Evolutionary conservation across 2,888 invertebrate species (phyloP).

Genomic region (Octodonta nipae): DNA sequence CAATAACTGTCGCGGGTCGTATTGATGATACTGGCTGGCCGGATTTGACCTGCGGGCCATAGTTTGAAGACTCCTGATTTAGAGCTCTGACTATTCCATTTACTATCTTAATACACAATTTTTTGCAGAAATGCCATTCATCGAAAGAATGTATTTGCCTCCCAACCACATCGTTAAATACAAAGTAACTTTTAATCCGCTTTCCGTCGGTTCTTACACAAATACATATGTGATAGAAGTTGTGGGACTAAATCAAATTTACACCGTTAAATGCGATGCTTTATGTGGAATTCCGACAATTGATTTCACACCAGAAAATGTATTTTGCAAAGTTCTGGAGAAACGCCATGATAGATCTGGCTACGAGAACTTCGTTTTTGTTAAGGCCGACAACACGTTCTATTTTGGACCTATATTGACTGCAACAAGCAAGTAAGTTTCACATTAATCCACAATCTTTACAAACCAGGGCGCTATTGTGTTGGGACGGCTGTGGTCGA

Average conservation of each 20-base stretch:
- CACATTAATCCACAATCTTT: too few species aligned
- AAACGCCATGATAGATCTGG: not conserved
- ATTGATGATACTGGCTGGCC: too few species aligned
- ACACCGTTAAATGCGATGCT: not conserved
- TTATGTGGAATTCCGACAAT: not conserved
- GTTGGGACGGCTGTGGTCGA: too few species aligned
- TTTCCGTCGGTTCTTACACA: not conserved
- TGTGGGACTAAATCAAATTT: not conserved
- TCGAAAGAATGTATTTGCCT: too few species aligned
- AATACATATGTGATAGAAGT: not conserved
- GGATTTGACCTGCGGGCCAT: too few species aligned
- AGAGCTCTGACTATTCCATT: too few species aligned
- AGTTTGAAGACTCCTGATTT: too few species aligned
- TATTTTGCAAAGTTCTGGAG: not conserved
- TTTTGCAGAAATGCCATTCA: too few species aligned
- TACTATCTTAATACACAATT: too few species aligned
- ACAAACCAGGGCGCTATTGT: too few species aligned
- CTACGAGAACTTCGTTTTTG: not conserved
- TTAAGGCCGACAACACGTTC: not conserved
- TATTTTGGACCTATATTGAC: not conserved
- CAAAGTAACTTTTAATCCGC: not conserved
- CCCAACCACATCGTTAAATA: too few species aligned
- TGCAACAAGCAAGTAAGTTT: not conserved
- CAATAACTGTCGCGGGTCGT: too few species aligned
- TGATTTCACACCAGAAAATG: not conserved